Evolutionary conservation across 2,888 invertebrate genomes (phyloP).

Genomic region (Cheilosia vulpina): DNA sequence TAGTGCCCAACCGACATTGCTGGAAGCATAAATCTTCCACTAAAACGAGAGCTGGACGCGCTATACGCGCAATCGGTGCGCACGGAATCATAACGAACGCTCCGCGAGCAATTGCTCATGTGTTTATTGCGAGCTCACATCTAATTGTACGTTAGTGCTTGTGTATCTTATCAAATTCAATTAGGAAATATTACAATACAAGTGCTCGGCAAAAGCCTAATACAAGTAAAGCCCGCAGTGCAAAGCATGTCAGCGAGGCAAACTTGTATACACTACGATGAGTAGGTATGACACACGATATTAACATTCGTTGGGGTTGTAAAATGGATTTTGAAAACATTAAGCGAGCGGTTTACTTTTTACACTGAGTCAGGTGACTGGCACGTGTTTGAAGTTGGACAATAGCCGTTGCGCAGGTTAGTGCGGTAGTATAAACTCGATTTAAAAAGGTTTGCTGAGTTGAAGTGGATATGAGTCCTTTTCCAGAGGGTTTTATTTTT

Average conservation of each 20-base stretch:
- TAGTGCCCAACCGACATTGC: neutral
- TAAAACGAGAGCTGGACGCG: neutral
- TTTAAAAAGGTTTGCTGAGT: neutral
- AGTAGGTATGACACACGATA: conserved; percentile 11
- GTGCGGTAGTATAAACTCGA: neutral
- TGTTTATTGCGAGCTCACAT: conserved; percentile 19
- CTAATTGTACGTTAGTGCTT: conserved; percentile 29
- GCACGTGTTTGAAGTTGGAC: conserved; percentile 43
- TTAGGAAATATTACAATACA: conserved; percentile 60
- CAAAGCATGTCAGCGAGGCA: neutral
- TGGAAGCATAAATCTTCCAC: conserved; percentile 17
- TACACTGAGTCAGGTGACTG: conserved; percentile 36
- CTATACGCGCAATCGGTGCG: conserved; percentile 7
- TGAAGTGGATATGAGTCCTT: too few relatives aligned
- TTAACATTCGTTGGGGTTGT: conserved; percentile 38
- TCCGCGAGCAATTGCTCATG: conserved; percentile 37
- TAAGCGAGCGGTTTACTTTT: conserved; percentile 7
- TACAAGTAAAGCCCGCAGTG: neutral
- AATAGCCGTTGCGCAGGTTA: neutral
- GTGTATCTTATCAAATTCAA: conserved; percentile 68
- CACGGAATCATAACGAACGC: conserved; percentile 14
- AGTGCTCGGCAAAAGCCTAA: conserved; percentile 31
- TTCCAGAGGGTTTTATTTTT: neutral
- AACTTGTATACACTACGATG: neutral
- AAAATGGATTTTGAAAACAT: conserved; percentile 56